These are phyloP conservation scores for Adoxophyes honmai DNA, from an alignment of 1,140 invertebrate species.

Conservation along the genomic window DNA sequence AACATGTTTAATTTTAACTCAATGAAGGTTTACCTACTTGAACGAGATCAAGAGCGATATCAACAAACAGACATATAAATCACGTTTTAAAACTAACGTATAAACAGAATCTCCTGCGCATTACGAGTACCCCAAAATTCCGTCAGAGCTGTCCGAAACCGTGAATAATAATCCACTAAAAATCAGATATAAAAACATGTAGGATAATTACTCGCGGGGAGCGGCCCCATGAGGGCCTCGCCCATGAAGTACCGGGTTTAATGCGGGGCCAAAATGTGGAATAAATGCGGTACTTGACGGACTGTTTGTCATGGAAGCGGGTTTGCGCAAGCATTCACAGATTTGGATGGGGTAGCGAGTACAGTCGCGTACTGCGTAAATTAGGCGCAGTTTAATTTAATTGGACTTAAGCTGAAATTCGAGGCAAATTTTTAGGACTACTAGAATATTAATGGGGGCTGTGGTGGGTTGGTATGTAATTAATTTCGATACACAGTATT, in stretches of 20 bases:
- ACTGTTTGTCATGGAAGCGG: constrained; percentile 75
- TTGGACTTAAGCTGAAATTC: background rate
- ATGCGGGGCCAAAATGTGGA: constrained; percentile 23
- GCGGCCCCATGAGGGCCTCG: constrained; percentile 49
- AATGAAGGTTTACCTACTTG: no score
- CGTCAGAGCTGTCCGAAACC: constrained; percentile 48
- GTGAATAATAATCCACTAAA: constrained; percentile 73
- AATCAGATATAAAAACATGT: constrained; percentile 72
- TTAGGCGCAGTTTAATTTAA: background rate
- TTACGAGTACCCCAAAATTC: constrained; percentile 33
- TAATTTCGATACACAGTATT: no score
- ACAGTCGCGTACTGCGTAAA: constrained; percentile 35
- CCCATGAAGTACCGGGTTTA: constrained; percentile 51
- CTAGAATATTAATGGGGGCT: background rate
- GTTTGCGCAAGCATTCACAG: constrained; percentile 77
- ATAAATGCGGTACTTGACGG: constrained; percentile 65
- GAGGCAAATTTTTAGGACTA: background rate
- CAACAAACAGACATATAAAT: no score
- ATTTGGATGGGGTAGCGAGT: constrained; percentile 70
- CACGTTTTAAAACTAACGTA: no score
- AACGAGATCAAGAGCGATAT: no score
- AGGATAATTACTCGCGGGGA: constrained; percentile 72
- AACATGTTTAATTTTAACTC: no score
- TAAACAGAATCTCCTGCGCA: background rate
- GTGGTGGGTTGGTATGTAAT: no score